Evolutionary conservation across 2,113 vertebrate genomes (phyloP), one percentile per base, ranked within the genome.

Genomic region (Geococcyx californianus): DNA sequence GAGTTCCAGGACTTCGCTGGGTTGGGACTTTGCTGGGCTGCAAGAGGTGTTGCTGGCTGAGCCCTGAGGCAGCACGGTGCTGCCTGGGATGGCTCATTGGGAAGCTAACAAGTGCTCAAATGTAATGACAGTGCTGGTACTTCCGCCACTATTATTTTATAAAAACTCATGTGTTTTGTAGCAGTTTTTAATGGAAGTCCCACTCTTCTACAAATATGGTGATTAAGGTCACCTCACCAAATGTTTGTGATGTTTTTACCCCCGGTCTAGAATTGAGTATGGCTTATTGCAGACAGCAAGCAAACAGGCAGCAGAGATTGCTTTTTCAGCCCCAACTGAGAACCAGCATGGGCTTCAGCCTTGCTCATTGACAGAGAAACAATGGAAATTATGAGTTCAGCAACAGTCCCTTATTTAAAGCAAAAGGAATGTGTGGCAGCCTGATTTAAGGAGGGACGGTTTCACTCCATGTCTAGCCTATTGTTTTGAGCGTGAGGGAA

Each of bases 21-120:
- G 4, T 36, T 69, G 36, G 25, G 42, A 21, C 11, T 4, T n/a
- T 18, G 3, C 45, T 40, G 28, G 18, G 3, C 45, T 40, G 28
- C 62, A 49, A 64, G 49, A 42, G 23, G 4, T 2, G 0, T 5
- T 44, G 44, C 0, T 1, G 40, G 28, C 24, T 79, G 62, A 58
- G n/a, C 36, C 16, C 6, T 1, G 0, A 23, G 10, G 11, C 1
- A 0, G 26, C 26, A 38, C 0, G 1, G 23, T 73, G 58, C 85
- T 63, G 80, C 49, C 17, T 16, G 26, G 44, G 20, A 23, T 24
- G 14, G 26, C 62, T 55, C 34, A 12, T 9, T 3, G 5, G 55
- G 56, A 59, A 58, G 34, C 13, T 15, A 16, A 10, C 16, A 45
- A n/a, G 56, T 49, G 21, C 18, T 74, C n/a, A 26, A 18, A 33